These are phyloP conservation scores for Rhincodon typus DNA, from an alignment of 2,797 vertebrate genomes.

Conservation along the genomic window DNA sequence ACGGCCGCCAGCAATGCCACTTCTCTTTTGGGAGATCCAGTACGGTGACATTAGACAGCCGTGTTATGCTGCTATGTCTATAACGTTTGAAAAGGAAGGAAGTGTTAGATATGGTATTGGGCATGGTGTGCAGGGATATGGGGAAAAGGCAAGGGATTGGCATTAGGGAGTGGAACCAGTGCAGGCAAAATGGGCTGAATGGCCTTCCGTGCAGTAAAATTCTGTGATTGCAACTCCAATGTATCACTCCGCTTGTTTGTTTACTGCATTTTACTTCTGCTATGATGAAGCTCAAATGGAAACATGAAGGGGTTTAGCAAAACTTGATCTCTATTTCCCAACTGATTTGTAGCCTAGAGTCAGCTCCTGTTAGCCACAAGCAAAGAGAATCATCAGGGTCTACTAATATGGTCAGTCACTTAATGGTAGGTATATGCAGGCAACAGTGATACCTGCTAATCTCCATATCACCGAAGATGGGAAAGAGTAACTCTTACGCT, in stretches of 20 bases:
- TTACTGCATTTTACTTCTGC: not conserved
- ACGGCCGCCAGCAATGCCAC: not conserved
- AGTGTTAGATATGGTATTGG: not conserved
- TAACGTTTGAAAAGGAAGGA: not conserved
- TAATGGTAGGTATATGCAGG: not conserved
- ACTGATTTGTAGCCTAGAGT: not conserved
- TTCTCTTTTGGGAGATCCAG: not conserved
- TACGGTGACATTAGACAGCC: not conserved
- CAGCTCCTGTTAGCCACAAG: not conserved
- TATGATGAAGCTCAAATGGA: not conserved
- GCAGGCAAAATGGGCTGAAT: too few relatives aligned
- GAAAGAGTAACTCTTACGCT: not conserved
- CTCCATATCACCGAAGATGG: not conserved
- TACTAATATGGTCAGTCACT: not conserved
- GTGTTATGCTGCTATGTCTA: not conserved
- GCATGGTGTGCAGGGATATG: too few relatives aligned
- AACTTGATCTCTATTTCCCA: not conserved
- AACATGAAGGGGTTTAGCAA: not conserved
- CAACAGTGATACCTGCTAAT: not conserved
- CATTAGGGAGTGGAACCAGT: too few relatives aligned
- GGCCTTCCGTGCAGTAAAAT: too few relatives aligned
- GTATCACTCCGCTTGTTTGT: not conserved
- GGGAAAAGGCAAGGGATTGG: too few relatives aligned
- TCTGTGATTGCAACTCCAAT: not conserved
- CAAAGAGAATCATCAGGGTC: not conserved